These are phyloP conservation scores for Coelopa pilipes DNA, from an alignment of 2,888 invertebrate genomes.

Conservation along the genomic window DNA sequence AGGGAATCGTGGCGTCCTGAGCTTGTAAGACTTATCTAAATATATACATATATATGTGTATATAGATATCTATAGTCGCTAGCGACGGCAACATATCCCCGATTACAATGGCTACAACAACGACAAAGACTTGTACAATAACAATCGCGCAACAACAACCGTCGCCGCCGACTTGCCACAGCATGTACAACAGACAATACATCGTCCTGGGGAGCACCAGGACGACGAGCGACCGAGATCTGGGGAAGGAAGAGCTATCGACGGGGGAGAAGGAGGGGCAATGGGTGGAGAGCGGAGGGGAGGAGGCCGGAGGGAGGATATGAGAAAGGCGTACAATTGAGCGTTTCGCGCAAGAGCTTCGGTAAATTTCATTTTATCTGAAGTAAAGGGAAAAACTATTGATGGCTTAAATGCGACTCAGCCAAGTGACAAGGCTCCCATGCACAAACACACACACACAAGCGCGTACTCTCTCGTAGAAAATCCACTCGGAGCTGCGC, in stretches of 20 bases:
- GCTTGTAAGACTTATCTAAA: neutral
- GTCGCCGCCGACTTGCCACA: neutral
- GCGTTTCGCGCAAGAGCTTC: slow-evolving; percentile 3
- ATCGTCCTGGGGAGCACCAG: slow-evolving; percentile 13
- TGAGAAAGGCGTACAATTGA: neutral
- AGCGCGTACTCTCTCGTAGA: too few species aligned
- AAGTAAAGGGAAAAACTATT: slow-evolving; percentile 20
- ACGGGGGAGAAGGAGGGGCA: neutral
- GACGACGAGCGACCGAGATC: neutral
- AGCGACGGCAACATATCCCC: neutral
- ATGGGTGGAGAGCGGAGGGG: neutral
- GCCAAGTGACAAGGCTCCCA: slow-evolving; percentile 18
- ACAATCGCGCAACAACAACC: neutral
- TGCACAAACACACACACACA: neutral
- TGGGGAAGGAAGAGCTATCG: neutral
- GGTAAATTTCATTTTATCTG: slow-evolving; percentile 35
- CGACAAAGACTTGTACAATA: neutral
- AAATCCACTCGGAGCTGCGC: too few species aligned
- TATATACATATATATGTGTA: too few species aligned
- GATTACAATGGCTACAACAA: neutral
- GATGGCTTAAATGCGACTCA: slow-evolving; percentile 30
- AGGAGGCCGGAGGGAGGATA: neutral
- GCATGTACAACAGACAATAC: slow-evolving; percentile 6
- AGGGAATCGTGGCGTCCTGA: too few species aligned
- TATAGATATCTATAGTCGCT: too few species aligned